phyloP scores from a whole-genome alignment of 2,113 vertebrate genomes.

The Seriola aureovittata region DNA sequence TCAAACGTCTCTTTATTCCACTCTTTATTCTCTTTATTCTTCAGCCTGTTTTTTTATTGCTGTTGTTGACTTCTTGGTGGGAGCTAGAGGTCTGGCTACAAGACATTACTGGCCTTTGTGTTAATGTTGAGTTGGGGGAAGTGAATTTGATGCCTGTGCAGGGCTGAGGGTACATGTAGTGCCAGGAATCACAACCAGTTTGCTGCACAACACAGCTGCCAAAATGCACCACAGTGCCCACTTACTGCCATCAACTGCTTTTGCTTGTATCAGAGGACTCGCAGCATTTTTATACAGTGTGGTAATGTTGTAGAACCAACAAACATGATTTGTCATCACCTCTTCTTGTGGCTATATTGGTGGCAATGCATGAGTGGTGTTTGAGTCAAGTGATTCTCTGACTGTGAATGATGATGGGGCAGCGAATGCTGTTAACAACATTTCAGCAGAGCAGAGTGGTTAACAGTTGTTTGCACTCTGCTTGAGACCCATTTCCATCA shows the following conservation, averaged over 20 bases:
- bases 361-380: constrained; percentile 28
- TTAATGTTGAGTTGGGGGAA: constrained; percentile 39
- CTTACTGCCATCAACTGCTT: constrained; percentile 34
- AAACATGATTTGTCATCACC: constrained; percentile 30
- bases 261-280: constrained; percentile 21
- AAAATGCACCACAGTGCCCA: constrained; percentile 52
- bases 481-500: constrained; percentile 70
- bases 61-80: not conserved
- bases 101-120: constrained; percentile 27
- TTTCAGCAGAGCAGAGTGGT: constrained; percentile 62
- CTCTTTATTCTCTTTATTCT: not conserved
- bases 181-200: constrained; percentile 49
- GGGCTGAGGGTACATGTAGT: constrained; percentile 34
- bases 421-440: constrained; percentile 40
- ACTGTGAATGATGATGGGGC: constrained; percentile 40
- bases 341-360: constrained; percentile 28
- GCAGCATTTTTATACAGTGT: constrained; percentile 27
- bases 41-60: not conserved
- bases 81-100: constrained; percentile 18
- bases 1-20: no score
- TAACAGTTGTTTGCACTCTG: constrained; percentile 67
- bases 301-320: constrained; percentile 28
- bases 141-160: constrained; percentile 23
- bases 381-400: constrained; percentile 58
- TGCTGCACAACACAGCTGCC: constrained; percentile 42